phyloP scores from a whole-genome alignment of 2,113 vertebrate genomes.

The Diadophis punctatus region DNA sequence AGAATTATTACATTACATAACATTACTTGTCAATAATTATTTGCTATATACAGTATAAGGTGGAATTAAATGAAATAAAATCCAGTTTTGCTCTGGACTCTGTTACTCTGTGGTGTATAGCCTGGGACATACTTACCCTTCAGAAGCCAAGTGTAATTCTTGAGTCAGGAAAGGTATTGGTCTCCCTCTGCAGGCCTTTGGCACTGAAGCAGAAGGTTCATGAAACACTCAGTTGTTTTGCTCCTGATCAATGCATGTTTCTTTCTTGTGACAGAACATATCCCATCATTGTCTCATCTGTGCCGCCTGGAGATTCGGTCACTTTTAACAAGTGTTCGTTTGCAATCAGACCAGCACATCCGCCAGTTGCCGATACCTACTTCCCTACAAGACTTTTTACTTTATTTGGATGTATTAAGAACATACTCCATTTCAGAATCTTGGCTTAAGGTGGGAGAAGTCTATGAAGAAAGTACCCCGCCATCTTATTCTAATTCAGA shows the following conservation, averaged over 20 bases:
- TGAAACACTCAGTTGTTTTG: neutral
- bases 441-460: conserved; percentile 22
- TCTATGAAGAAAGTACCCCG: conserved; percentile 12
- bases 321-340: conserved; percentile 49
- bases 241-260: neutral
- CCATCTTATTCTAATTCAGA: neutral
- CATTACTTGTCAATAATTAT: neutral
- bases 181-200: neutral
- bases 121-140: neutral
- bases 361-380: conserved; percentile 64
- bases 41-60: neutral
- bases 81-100: neutral
- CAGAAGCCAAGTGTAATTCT: neutral
- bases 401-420: conserved; percentile 68
- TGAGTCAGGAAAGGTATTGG: neutral
- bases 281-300: conserved; percentile 72
- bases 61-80: neutral
- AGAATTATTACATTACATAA: neutral
- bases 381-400: conserved; percentile 72
- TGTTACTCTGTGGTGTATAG: neutral
- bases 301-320: conserved; percentile 74
- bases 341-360: conserved; percentile 58
- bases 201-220: neutral
- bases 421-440: conserved; percentile 25
- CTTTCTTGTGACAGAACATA: conserved; percentile 53